phyloP scores from a whole-genome alignment of 2,888 invertebrate species.

The Pandemis cinnamomeana region DNA sequence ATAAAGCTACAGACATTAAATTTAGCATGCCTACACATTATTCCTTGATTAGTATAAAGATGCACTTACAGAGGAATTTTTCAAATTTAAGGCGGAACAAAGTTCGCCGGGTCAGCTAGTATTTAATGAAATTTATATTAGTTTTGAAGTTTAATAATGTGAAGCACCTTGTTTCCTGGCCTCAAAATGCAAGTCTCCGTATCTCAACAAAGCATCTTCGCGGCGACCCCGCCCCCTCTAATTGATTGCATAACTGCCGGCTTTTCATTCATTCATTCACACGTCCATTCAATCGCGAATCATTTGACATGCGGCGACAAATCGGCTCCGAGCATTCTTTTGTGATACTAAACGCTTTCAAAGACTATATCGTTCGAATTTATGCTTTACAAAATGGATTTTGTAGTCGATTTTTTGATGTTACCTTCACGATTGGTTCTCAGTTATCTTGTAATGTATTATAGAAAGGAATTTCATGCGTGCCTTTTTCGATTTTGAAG shows the following conservation, averaged over 20 bases:
- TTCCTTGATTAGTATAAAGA: too few relatives aligned
- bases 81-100: too few relatives aligned
- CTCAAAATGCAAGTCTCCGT: slow-evolving; percentile 49
- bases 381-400: background rate
- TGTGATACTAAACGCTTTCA: slow-evolving; percentile 41
- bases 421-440: slow-evolving; percentile 51
- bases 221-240: slow-evolving; percentile 70
- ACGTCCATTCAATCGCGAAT: slow-evolving; percentile 61
- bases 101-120: too few relatives aligned
- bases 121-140: too few relatives aligned
- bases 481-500: slow-evolving; percentile 64
- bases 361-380: slow-evolving; percentile 25
- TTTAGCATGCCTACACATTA: too few relatives aligned
- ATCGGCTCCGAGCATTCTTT: slow-evolving; percentile 59
- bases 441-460: slow-evolving; percentile 71
- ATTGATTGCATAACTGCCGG: slow-evolving; percentile 80
- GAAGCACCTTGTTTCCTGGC: slow-evolving; percentile 53
- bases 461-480: slow-evolving; percentile 72
- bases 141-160: too few relatives aligned
- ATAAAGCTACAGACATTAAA: too few relatives aligned
- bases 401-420: background rate
- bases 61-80: too few relatives aligned
- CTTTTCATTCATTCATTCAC: slow-evolving; percentile 60
- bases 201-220: slow-evolving; percentile 51
- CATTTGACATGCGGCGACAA: slow-evolving; percentile 79